phyloP scores from a whole-genome alignment of 92 coral and sea anemone species.

The Paragorgia papillata region DNA sequence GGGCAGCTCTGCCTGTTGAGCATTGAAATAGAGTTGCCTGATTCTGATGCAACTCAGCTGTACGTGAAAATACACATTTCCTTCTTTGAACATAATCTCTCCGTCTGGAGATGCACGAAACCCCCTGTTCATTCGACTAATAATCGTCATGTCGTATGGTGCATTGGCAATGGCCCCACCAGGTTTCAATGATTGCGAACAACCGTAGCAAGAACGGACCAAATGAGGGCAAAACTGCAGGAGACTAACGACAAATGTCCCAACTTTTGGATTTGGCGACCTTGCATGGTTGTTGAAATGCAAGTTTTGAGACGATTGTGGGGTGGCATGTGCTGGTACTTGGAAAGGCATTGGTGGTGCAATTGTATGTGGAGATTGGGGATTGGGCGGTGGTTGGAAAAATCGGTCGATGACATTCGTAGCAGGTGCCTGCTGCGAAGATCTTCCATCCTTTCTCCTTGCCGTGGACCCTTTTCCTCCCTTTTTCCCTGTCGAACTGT shows the following conservation, averaged over 20 bases:
- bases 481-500: slow-evolving; percentile 48
- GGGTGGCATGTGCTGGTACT: no score
- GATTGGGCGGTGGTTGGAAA: background rate
- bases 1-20: background rate
- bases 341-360: no score
- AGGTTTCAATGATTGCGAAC: background rate
- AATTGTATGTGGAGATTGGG: no score
- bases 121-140: background rate
- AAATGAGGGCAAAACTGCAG: background rate
- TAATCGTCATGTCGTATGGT: background rate
- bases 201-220: background rate
- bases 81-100: slow-evolving; percentile 7
- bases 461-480: slow-evolving; percentile 31
- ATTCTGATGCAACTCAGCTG: background rate
- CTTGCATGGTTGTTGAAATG: no score
- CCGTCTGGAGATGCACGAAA: background rate
- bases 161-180: slow-evolving; percentile 7
- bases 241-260: background rate
- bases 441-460: slow-evolving; percentile 27
- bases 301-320: no score
- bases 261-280: no score
- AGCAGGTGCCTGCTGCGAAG: background rate
- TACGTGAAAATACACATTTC: slow-evolving; percentile 5
- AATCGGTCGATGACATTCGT: slow-evolving; percentile 27
- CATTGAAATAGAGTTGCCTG: slow-evolving; percentile 1